Evolutionary conservation across 2,888 invertebrate species (phyloP).

Genomic region (Perithous albicinctus): DNA sequence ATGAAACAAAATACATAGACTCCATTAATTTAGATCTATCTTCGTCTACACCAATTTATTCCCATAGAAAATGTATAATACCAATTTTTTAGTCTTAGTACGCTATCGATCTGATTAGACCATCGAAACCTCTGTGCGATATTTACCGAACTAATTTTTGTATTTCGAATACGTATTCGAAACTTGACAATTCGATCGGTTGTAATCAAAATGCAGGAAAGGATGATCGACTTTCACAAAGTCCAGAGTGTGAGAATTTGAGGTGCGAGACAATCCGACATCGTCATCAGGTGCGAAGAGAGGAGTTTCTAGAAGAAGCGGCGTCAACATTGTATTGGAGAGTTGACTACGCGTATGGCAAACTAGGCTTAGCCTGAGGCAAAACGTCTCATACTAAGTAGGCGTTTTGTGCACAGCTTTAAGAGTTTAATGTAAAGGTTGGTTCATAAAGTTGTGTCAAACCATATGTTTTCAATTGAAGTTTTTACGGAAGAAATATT

Average conservation of each 20-base stretch:
- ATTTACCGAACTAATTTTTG: too few species aligned
- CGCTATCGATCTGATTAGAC: too few species aligned
- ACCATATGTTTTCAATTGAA: background rate
- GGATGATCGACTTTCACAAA: background rate
- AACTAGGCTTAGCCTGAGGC: background rate
- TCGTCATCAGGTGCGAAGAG: constrained; percentile 21
- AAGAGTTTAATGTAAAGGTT: background rate
- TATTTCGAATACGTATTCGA: too few species aligned
- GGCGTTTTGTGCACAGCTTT: background rate
- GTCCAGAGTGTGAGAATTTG: background rate
- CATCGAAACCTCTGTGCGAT: too few species aligned
- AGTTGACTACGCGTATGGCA: background rate
- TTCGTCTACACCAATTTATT: too few species aligned
- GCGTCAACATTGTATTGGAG: background rate
- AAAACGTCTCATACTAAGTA: background rate
- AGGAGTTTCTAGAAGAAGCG: constrained; percentile 3
- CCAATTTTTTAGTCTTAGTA: too few species aligned
- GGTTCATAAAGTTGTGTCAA: background rate
- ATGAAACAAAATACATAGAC: too few species aligned
- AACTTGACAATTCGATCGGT: background rate
- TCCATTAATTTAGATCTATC: too few species aligned
- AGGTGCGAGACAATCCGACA: background rate
- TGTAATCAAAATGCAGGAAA: background rate
- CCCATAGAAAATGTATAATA: too few species aligned
- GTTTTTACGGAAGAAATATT: background rate